Percentiles rank a stretch among this genome's conserved stretches.
These are phyloP conservation scores for Heterohyrax brucei DNA, from an alignment of 2,797 vertebrate species.

Conservation along the genomic window DNA sequence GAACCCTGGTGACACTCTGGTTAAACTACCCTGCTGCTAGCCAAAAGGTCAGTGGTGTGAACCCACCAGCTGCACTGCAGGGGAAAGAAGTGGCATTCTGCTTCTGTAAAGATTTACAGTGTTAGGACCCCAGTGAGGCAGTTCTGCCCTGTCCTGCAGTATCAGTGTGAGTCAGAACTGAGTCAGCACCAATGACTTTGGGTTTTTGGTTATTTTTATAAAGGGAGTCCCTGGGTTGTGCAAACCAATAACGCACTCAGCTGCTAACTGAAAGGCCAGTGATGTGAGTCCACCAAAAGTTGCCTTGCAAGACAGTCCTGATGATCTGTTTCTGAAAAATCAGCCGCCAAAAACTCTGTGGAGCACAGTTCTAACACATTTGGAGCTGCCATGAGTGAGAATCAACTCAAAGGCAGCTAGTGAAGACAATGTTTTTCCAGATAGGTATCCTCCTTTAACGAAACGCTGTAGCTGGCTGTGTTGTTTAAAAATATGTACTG, in stretches of 20 bases:
- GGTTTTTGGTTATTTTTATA: background rate
- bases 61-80: background rate
- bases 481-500: conserved; percentile 1
- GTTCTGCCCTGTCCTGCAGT: background rate
- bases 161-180: background rate
- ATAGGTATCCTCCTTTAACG: conserved; percentile 26
- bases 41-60: background rate
- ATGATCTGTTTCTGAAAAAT: background rate
- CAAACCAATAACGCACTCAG: background rate
- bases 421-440: background rate
- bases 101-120: background rate
- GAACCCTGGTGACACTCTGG: background rate
- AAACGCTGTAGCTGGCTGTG: background rate
- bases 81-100: background rate
- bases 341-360: background rate
- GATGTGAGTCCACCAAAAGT: background rate
- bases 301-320: background rate
- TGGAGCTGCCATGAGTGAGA: background rate
- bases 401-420: background rate
- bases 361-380: background rate
- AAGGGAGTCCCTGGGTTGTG: background rate
- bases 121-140: background rate
- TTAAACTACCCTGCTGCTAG: background rate
- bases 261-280: background rate
- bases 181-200: background rate